A percentile compares a stretch with the other conserved stretches of the same genome.
Evolutionary conservation across 2,888 invertebrate genomes (phyloP).

Genomic region (Onchidella celtica): DNA sequence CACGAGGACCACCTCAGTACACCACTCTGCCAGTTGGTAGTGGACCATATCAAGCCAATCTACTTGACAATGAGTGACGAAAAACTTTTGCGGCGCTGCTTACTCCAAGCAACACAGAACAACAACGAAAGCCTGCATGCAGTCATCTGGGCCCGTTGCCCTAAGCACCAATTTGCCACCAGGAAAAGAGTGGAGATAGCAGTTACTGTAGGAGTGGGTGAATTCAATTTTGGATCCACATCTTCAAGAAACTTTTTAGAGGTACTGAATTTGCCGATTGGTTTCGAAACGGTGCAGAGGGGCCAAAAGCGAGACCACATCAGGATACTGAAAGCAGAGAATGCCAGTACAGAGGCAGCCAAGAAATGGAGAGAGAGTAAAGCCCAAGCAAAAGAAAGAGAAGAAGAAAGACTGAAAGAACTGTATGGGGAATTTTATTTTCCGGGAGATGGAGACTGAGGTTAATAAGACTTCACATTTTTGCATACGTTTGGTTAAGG

Average conservation of each 20-base stretch:
- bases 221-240: conserved; percentile 39
- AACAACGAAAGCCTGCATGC: conserved; percentile 29
- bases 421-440: conserved; percentile 5
- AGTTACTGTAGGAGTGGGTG: conserved; percentile 31
- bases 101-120: conserved; percentile 28
- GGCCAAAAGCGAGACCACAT: conserved; percentile 22
- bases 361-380: conserved; percentile 2
- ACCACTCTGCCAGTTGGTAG: conserved; percentile 1
- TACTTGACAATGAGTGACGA: conserved; percentile 16
- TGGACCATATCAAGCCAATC: not conserved
- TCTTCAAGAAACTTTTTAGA: conserved; percentile 20
- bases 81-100: conserved; percentile 20
- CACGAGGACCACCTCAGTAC: conserved; percentile 27
- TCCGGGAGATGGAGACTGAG: conserved; percentile 2
- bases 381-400: conserved; percentile 8
- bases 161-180: conserved; percentile 27
- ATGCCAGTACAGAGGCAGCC: not conserved
- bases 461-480: not conserved
- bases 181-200: conserved; percentile 24
- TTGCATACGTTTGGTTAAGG: not conserved
- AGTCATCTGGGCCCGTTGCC: conserved; percentile 33
- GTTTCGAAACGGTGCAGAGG: conserved; percentile 10
- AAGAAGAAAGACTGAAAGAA: not conserved
- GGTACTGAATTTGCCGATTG: conserved; percentile 28
- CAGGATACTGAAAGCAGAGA: not conserved